phyloP scores from a whole-genome alignment of 2,113 vertebrate species.

The Gambusia affinis region DNA sequence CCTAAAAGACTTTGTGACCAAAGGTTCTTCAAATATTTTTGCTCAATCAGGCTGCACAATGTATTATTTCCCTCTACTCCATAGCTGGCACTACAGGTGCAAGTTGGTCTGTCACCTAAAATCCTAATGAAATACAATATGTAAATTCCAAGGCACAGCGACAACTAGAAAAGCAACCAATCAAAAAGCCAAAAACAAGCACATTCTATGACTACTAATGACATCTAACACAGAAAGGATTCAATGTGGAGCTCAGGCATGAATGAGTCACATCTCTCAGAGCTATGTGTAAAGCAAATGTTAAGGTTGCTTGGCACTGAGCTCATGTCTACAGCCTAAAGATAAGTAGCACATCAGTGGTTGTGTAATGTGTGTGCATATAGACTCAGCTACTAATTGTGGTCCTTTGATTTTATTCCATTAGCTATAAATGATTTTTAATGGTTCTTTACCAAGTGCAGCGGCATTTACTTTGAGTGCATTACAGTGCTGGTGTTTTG shows the following conservation, averaged over 20 bases:
- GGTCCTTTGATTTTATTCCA: not conserved
- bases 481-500: not conserved
- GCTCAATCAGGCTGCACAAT: not conserved
- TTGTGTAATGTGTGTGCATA: not conserved
- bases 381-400: not conserved
- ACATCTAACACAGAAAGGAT: not conserved
- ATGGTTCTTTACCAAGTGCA: not conserved
- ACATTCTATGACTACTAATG: not conserved
- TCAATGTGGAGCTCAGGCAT: not conserved
- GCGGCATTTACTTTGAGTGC: not conserved
- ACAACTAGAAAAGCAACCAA: not conserved
- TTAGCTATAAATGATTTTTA: not conserved
- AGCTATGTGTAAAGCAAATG: not conserved
- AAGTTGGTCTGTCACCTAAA: not conserved
- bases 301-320: not conserved
- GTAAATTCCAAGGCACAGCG: not conserved
- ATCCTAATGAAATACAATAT: not conserved
- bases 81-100: no score
- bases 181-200: not conserved
- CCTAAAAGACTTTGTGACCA: not conserved
- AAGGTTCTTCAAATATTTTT: not conserved
- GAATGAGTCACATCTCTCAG: not conserved
- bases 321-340: slow-evolving; percentile 1
- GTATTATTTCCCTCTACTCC: not conserved
- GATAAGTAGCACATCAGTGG: not conserved